Evolutionary conservation across 2,888 invertebrate genomes (phyloP), one percentile per base, ranked within the genome.

Genomic region (Schizaphis graminum): DNA sequence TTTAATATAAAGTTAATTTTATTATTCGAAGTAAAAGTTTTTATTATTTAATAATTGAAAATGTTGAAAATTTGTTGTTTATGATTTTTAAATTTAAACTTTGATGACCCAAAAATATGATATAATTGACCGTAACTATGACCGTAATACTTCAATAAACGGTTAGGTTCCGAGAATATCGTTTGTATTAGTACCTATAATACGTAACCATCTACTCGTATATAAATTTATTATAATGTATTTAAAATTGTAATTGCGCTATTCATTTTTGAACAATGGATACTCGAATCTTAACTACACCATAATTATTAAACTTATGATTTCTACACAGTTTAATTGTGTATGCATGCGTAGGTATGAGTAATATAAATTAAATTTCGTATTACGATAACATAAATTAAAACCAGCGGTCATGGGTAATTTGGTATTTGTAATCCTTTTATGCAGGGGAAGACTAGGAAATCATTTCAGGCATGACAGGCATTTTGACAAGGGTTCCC

Each of bases 391-490:
- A 47, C 89, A 90, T 90, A 90, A 90, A 90, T 90, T 90, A 90
- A 90, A 90, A 61, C 10, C 21, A 44, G 89, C 13, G 28, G 89
- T 47, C 89, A 57, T 57, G 57, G 57, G 61, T 90, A n/a, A 90
- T 90, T 90, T 90, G 61, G n/a, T 61, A 44, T 90, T n/a, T 61
- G 28, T 90, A 90, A 90, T 90, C 61, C 89, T 61, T 61, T n/a
- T 28, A 77, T 47, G 28, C 89, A 4, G 44, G n/a, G 61, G n/a
- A 90, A 90, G 47, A 28, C 44, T 90, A 67, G 61, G 21, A 90
- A 90, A 90, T 90, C 84, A 53, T 84, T 91, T 91, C 84, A 91
- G 41, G 53, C 35, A 84, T 91, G 91, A 91, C 91, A 77, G 67
- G 11, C 49, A 84, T 91, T 77, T 91, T 91, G 91, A 84, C 91